Conservation (phyloP, 2,888 invertebrate species). For the Sphinx pinastri region DNA sequence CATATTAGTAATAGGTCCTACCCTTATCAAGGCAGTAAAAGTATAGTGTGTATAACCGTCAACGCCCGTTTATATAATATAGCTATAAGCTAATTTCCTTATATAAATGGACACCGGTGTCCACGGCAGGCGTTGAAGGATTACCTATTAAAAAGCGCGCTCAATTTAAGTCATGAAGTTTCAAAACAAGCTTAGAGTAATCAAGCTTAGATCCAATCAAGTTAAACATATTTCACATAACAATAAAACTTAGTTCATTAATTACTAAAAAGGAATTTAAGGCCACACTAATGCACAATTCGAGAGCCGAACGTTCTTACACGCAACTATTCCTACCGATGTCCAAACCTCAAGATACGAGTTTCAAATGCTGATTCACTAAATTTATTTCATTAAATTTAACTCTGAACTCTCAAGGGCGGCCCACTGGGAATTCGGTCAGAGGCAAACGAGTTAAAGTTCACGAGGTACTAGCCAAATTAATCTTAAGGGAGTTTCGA, state of each 20-base stretch:
- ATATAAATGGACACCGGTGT: no score
- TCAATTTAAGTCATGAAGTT: no score
- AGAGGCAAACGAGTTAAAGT: slow-evolving; percentile 81
- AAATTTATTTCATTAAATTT: slow-evolving; percentile 82
- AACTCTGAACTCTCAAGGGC: slow-evolving; percentile 76
- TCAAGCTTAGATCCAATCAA: no score
- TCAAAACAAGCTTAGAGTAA: no score
- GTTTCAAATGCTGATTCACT: slow-evolving; percentile 68
- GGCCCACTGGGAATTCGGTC: slow-evolving; percentile 75
- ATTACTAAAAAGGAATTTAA: not conserved
- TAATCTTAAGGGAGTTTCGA: slow-evolving; percentile 83
- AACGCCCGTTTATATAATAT: no score
- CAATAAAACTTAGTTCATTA: not conserved
- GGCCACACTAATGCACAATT: not conserved
- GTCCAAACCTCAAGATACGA: slow-evolving; percentile 51
- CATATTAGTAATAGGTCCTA: no score
- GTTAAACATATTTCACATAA: not conserved
- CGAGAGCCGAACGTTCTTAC: not conserved
- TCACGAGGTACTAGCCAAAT: slow-evolving; percentile 76
- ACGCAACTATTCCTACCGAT: slow-evolving; percentile 22
- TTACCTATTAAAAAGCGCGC: no score
- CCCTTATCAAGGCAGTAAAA: no score
- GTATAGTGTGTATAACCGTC: no score
- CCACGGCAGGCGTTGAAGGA: no score
- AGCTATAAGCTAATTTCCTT: no score